Evolutionary conservation across 2,113 vertebrate species (phyloP), one percentile per base, ranked within the genome.

Genomic region (Centropristis striata): DNA sequence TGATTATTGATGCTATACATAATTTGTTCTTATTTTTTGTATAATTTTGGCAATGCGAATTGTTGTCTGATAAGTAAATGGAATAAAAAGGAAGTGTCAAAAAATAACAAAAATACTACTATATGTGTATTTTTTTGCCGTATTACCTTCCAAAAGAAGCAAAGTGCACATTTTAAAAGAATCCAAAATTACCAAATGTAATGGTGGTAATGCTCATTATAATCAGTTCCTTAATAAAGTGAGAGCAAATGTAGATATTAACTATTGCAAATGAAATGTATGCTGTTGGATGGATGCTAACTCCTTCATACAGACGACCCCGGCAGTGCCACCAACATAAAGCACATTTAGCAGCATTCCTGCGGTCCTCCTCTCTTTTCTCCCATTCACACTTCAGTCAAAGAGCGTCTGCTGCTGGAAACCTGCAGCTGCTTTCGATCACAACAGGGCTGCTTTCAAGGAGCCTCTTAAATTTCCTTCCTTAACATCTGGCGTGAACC

Each of bases 401-500:
- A 60, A 75, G 41, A 60, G 32, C 1, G 55, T 81, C 53, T 76
- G 51, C 71, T 71, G 69, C 75, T 75, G 72, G 32, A 70, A 81
- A 80, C 32, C 58, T 46, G 44, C 65, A 81, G 79, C 77, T 90
- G 75, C 78, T 88, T 86, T 79, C 66, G 2, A 80, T 81, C 76
- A 73, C 80, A 78, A 54, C 76, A 5, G 70, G 68, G 60, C 55
- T 65, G 44, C 81, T 88, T 80, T 83, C 27, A 70, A 86, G 71
- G 65, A 61, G 46, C 60, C 60, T 69, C 80, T 84, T 77, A 44
- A 83, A 74, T 88, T 88, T 88, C 81, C 71, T 85, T 87, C 80
- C 71, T 80, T 71, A 77, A 88, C 87, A 86, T 92, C 88, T 89
- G 87, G 59, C 50, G 55, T 27, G 21, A 77, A 51, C 46, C 28